Conservation (phyloP, 2,888 invertebrate species). For the Leistus spinibarbis region DNA sequence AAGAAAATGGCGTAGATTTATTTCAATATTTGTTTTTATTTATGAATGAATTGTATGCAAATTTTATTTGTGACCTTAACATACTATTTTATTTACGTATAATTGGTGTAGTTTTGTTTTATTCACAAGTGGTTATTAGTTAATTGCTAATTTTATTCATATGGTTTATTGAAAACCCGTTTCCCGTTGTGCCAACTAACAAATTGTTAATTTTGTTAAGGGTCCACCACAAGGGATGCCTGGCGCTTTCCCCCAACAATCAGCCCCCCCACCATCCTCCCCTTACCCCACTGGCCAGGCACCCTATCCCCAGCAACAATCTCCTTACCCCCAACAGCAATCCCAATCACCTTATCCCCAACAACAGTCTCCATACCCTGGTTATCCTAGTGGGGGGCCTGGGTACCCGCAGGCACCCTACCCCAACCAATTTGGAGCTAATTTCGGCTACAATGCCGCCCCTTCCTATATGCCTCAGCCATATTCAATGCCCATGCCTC, state of each 20-base stretch:
- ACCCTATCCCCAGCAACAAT: constrained; percentile 45
- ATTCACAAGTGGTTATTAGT: too few relatives aligned
- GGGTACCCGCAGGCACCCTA: constrained; percentile 42
- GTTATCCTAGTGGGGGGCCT: constrained; percentile 17
- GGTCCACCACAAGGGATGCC: constrained; percentile 26
- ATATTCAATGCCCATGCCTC: constrained; percentile 31
- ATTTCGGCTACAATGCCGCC: constrained; percentile 14
- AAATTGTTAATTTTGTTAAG: constrained; percentile 7
- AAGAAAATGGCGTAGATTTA: too few relatives aligned
- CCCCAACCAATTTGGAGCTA: constrained; percentile 21
- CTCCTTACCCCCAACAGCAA: constrained; percentile 42
- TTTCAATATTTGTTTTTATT: too few relatives aligned
- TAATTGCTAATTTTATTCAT: too few relatives aligned
- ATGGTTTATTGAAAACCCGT: neutral
- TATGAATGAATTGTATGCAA: too few relatives aligned
- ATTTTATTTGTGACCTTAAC: too few relatives aligned
- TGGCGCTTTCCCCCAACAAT: constrained; percentile 39
- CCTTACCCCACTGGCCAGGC: constrained; percentile 57
- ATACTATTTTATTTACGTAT: too few relatives aligned
- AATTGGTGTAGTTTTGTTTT: too few relatives aligned
- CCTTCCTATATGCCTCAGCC: constrained; percentile 34
- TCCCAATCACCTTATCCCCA: constrained; percentile 43
- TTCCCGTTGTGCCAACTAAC: neutral
- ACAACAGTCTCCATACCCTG: neutral
- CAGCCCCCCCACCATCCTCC: constrained; percentile 51